Conservation (phyloP, 2,888 invertebrate species). For the Microctonus hyperodae region DNA sequence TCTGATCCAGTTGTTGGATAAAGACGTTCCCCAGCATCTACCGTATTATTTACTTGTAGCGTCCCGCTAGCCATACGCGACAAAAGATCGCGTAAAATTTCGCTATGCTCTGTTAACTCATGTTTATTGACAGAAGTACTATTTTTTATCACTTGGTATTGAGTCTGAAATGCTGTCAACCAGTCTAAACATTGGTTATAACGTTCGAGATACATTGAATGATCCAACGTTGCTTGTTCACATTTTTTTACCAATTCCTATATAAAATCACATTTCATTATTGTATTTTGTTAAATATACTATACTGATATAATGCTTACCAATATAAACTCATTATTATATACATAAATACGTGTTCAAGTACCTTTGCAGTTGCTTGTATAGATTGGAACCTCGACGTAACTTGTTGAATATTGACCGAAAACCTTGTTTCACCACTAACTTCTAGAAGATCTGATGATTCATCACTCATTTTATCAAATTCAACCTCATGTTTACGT, state of each 20-base stretch:
- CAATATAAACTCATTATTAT: background rate
- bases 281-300: background rate
- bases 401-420: slow-evolving; percentile 88
- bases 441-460: slow-evolving; percentile 85
- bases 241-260: slow-evolving; percentile 89
- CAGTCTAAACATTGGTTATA: slow-evolving; percentile 85
- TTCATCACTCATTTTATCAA: slow-evolving; percentile 86
- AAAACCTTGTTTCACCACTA: slow-evolving; percentile 85
- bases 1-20: slow-evolving; percentile 86
- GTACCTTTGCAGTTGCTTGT: slow-evolving; percentile 81
- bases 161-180: slow-evolving; percentile 77
- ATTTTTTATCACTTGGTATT: slow-evolving; percentile 73
- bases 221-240: slow-evolving; percentile 85
- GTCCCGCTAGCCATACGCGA: slow-evolving; percentile 79
- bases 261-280: slow-evolving; percentile 35
- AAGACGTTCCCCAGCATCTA: slow-evolving; percentile 87
- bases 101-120: slow-evolving; percentile 74
- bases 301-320: background rate
- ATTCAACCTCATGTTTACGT: slow-evolving; percentile 84
- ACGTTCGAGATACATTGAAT: slow-evolving; percentile 80
- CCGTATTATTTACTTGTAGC: slow-evolving; percentile 80
- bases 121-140: slow-evolving; percentile 69
- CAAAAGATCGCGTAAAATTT: slow-evolving; percentile 76
- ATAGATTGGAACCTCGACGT: slow-evolving; percentile 90
- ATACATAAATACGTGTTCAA: background rate